Conservation (phyloP, 2,113 vertebrate species). For the Leucopternis melanops region DNA sequence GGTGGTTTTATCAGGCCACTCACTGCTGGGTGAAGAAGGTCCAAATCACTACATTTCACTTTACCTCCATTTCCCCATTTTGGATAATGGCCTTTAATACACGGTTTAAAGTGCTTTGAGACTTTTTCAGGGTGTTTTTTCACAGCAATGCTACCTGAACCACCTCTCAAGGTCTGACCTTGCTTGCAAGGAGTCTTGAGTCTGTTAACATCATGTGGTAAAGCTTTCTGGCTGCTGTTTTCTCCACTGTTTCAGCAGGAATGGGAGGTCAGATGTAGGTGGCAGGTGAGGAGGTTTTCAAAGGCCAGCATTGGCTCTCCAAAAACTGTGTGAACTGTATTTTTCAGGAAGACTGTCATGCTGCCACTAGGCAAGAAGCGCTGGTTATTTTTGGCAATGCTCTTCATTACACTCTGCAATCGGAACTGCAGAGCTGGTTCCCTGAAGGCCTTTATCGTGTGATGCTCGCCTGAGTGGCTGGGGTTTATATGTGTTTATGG, state of each 20-base stretch:
- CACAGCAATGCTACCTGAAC: neutral
- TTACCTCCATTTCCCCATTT: accelerated
- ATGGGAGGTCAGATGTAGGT: neutral
- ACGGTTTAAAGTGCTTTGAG: neutral
- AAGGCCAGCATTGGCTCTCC: neutral
- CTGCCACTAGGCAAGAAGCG: neutral
- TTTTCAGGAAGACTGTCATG: neutral
- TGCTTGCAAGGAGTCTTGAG: neutral
- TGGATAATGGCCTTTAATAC: neutral
- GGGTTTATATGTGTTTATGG: neutral
- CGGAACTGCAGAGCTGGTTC: neutral
- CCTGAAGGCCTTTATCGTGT: neutral
- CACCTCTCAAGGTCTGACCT: too few relatives aligned
- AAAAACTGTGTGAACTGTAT: neutral
- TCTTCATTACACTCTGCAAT: too few relatives aligned
- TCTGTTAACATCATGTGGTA: accelerated
- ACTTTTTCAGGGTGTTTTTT: neutral
- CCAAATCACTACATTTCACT: neutral
- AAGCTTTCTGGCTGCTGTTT: neutral
- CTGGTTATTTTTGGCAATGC: neutral
- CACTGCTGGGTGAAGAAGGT: neutral
- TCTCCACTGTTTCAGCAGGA: neutral
- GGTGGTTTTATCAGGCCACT: neutral
- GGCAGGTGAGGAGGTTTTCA: neutral
- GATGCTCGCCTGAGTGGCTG: neutral